Percentiles rank a stretch among this genome's conserved stretches.
Conservation (phyloP, 2,797 vertebrate genomes). For the Halcyon smyrnensis region DNA sequence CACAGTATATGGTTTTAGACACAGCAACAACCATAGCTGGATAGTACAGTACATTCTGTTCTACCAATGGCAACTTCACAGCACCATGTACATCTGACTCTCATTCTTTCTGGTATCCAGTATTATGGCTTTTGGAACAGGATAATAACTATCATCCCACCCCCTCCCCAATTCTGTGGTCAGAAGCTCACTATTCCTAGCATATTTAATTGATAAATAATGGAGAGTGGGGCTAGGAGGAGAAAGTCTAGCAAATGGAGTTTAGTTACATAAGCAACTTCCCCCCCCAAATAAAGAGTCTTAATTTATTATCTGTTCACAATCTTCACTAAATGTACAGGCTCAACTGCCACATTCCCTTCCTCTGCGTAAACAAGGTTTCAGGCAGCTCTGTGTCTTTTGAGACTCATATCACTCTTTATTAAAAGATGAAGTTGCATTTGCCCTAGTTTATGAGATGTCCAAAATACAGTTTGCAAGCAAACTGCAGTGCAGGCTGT, state of each 20-base stretch:
- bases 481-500: not conserved
- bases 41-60: conserved; percentile 38
- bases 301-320: not conserved
- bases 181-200: not conserved
- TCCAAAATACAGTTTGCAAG: not conserved
- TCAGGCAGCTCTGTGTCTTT: not conserved
- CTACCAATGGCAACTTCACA: conserved; percentile 21
- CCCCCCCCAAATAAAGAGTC: not conserved
- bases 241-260: not conserved
- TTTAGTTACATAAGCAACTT: not conserved
- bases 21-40: not conserved
- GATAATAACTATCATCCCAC: not conserved
- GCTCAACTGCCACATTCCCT: not conserved
- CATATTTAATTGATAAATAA: conserved; percentile 51
- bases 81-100: conserved; percentile 47
- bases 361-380: not conserved
- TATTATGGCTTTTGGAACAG: conserved; percentile 23
- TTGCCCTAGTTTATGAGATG: not conserved
- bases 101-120: conserved; percentile 49
- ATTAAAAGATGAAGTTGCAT: not conserved
- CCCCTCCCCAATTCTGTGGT: not conserved
- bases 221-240: not conserved
- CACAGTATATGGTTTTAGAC: conserved; percentile 16
- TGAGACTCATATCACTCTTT: not conserved
- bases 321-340: not conserved